These are phyloP conservation scores for Caranx melampygus DNA, from an alignment of 2,113 vertebrate genomes.

Conservation along the genomic window DNA sequence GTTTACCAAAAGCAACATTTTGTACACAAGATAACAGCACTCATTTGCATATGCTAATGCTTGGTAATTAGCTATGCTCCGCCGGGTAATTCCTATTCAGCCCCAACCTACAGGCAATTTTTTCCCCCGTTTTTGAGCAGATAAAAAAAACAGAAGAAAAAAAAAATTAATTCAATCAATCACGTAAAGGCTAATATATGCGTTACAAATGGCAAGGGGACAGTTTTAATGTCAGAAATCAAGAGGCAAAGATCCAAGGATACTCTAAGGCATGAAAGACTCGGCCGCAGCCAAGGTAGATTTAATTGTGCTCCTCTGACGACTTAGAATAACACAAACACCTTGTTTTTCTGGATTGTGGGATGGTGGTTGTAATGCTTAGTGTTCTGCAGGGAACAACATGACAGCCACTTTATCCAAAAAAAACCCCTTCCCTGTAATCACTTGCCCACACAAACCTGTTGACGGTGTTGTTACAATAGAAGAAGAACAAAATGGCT, in stretches of 20 bases:
- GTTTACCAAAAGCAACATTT: conserved; percentile 83
- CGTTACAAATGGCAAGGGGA: conserved; percentile 76
- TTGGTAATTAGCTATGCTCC: conserved; percentile 80
- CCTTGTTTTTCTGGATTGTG: conserved; percentile 37
- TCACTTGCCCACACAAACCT: conserved; percentile 62
- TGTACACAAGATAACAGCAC: conserved; percentile 81
- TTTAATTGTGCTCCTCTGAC: conserved; percentile 48
- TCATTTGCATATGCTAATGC: conserved; percentile 85
- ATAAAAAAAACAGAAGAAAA: conserved; percentile 77
- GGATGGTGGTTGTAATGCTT: conserved; percentile 41
- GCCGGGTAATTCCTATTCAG: conserved; percentile 78
- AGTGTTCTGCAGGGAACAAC: conserved; percentile 44
- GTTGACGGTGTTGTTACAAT: conserved; percentile 54
- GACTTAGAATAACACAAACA: conserved; percentile 38
- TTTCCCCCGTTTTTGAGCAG: conserved; percentile 47
- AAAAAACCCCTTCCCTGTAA: conserved; percentile 34
- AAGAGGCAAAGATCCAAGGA: conserved; percentile 62
- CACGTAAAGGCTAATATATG: conserved; percentile 85
- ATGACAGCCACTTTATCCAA: conserved; percentile 40
- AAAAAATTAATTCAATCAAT: conserved; percentile 82
- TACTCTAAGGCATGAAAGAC: conserved; percentile 48
- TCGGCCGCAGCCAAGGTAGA: conserved; percentile 2
- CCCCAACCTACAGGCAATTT: conserved; percentile 73
- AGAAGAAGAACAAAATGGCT: conserved; percentile 58
- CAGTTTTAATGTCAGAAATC: conserved; percentile 78